phyloP scores from a whole-genome alignment of 2,797 vertebrate genomes.

The Pseudopleuronectes americanus region DNA sequence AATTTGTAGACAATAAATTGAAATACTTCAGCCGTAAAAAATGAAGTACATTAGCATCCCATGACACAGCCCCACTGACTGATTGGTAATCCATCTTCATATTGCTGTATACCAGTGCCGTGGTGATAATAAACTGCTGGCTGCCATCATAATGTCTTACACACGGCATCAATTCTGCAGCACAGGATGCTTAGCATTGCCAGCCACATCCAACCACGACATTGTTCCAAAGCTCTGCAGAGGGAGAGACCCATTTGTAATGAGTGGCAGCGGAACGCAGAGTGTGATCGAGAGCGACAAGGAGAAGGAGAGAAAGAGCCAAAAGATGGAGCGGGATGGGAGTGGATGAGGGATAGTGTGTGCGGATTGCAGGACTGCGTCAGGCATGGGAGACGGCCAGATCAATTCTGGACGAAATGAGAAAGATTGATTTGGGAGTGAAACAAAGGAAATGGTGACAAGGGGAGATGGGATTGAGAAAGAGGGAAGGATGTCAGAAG shows the following conservation, averaged over 20 bases:
- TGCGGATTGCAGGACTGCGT: slow-evolving; percentile 56
- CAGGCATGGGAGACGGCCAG: slow-evolving; percentile 70
- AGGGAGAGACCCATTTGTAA: slow-evolving; percentile 57
- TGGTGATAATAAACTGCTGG: slow-evolving; percentile 34
- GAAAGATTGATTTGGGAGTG: slow-evolving; percentile 75
- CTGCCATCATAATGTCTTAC: slow-evolving; percentile 47
- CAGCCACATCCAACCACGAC: slow-evolving; percentile 72
- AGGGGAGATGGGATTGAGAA: slow-evolving; percentile 14
- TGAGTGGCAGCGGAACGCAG: slow-evolving; percentile 52
- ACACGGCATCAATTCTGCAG: slow-evolving; percentile 55
- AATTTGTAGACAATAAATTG: slow-evolving; percentile 3
- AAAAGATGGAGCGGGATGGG: slow-evolving; percentile 36
- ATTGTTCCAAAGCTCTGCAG: slow-evolving; percentile 66
- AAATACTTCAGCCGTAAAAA: slow-evolving; percentile 1
- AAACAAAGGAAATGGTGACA: slow-evolving; percentile 71
- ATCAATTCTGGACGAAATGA: slow-evolving; percentile 80
- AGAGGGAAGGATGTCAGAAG: slow-evolving; percentile 33
- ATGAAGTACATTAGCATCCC: slow-evolving; percentile 8
- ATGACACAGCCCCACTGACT: slow-evolving; percentile 11
- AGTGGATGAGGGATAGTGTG: slow-evolving; percentile 33
- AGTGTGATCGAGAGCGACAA: slow-evolving; percentile 38
- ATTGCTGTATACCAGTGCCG: slow-evolving; percentile 21
- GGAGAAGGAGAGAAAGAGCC: slow-evolving; percentile 31
- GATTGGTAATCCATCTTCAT: slow-evolving; percentile 34
- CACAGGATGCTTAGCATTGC: slow-evolving; percentile 62